phyloP scores from a whole-genome alignment of 2,888 invertebrate species.

The Cremastinae sp. region DNA sequence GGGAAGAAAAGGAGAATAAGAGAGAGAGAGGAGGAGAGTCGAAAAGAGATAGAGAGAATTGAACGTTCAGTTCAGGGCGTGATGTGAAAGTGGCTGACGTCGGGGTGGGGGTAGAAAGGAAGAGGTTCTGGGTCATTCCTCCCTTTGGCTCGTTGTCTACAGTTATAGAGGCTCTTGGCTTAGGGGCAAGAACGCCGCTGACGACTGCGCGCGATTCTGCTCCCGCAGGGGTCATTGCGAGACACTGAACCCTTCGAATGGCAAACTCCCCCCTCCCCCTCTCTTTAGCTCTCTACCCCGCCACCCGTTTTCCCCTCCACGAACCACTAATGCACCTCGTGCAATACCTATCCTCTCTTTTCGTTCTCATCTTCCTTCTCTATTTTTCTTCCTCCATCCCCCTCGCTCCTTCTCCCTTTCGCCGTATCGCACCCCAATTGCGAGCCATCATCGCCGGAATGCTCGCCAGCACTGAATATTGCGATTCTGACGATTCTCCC shows the following conservation, averaged over 20 bases:
- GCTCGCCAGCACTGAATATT: background rate
- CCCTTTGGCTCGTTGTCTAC: conserved; percentile 61
- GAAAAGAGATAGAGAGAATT: no score
- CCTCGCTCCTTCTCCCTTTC: background rate
- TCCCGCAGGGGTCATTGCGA: conserved; percentile 74
- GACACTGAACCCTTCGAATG: conserved; percentile 75
- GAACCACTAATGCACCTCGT: conserved; percentile 33
- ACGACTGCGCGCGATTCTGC: conserved; percentile 61
- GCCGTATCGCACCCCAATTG: background rate
- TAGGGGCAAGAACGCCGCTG: conserved; percentile 31
- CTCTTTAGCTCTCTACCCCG: no score
- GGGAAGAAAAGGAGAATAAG: no score
- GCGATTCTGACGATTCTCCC: conserved; percentile 18
- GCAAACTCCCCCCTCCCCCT: conserved; percentile 52
- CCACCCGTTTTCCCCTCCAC: conserved; percentile 57
- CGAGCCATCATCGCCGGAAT: no score
- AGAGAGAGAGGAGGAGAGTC: no score
- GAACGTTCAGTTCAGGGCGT: no score
- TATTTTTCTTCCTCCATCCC: background rate
- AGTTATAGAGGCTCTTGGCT: background rate
- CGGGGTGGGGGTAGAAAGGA: conserved; percentile 54
- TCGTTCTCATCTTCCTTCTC: background rate
- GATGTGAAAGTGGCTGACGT: conserved; percentile 35
- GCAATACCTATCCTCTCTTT: conserved; percentile 31
- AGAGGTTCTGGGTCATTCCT: conserved; percentile 75